Conservation (phyloP, 2,113 vertebrate genomes). For the Ploceus nigricollis region DNA sequence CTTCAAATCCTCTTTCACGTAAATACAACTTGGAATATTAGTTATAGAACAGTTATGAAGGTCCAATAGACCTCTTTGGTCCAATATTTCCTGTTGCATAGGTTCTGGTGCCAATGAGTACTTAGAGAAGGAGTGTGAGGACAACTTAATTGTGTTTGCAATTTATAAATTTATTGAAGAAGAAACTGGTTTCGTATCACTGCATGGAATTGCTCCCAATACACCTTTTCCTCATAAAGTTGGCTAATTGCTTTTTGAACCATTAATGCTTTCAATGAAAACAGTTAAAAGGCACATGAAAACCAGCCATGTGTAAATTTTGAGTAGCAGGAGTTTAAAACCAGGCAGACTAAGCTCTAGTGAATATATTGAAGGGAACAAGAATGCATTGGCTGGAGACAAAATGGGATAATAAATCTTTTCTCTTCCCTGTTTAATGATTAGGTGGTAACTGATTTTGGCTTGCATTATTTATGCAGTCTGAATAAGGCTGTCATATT, state of each 20-base stretch:
- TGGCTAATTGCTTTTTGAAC: background rate
- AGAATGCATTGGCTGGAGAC: background rate
- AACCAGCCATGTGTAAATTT: background rate
- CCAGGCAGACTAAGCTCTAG: background rate
- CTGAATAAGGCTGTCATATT: background rate
- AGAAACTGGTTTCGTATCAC: background rate
- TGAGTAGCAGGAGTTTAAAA: background rate
- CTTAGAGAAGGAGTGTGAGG: background rate
- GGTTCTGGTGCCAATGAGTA: background rate
- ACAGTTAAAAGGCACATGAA: background rate
- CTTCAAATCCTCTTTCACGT: background rate
- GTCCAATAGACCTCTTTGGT: background rate
- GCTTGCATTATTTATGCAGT: constrained; percentile 4
- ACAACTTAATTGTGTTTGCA: background rate
- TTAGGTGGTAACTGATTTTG: background rate
- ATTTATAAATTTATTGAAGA: background rate
- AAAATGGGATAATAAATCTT: background rate
- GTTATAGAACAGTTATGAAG: background rate
- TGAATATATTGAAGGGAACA: background rate
- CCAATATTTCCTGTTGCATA: background rate
- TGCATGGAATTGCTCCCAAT: background rate
- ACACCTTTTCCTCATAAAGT: background rate
- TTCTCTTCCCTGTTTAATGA: background rate
- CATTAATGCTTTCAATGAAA: background rate
- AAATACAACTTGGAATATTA: background rate